Percentiles rank a stretch among this genome's conserved stretches.
phyloP scores from a whole-genome alignment of 2,797 vertebrate species.

The Falco biarmicus region DNA sequence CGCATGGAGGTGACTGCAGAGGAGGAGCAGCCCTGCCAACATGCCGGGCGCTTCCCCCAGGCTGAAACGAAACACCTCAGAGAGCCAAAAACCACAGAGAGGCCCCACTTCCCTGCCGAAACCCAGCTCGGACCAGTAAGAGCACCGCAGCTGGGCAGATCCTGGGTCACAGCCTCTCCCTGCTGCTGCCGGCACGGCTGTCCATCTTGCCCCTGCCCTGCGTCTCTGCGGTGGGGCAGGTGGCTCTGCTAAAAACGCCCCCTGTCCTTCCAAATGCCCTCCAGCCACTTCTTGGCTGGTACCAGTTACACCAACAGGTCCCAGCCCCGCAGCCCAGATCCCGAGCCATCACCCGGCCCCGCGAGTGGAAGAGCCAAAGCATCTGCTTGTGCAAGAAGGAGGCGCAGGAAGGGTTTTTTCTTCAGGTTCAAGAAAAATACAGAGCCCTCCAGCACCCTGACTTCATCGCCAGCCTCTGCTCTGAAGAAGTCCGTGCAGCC shows the following conservation, averaged over 20 bases:
- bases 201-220: background rate
- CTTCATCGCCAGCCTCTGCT: background rate
- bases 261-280: background rate
- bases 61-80: background rate
- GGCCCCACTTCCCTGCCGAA: background rate
- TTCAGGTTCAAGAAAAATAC: background rate
- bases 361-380: background rate
- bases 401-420: background rate
- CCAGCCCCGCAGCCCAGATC: background rate
- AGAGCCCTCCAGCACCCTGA: background rate
- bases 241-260: background rate
- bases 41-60: background rate
- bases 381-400: too few species aligned
- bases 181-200: rapidly evolving
- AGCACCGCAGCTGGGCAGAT: background rate
- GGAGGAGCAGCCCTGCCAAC: background rate
- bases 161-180: background rate
- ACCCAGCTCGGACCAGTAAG: background rate
- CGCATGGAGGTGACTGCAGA: background rate
- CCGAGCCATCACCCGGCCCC: background rate
- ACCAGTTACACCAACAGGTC: background rate
- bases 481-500: background rate
- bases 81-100: conserved; percentile 17
- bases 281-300: background rate
- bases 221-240: background rate